Evolutionary conservation across 2,113 vertebrate genomes (phyloP), one percentile per base, ranked within the genome.

Genomic region (Caloenas nicobarica): DNA sequence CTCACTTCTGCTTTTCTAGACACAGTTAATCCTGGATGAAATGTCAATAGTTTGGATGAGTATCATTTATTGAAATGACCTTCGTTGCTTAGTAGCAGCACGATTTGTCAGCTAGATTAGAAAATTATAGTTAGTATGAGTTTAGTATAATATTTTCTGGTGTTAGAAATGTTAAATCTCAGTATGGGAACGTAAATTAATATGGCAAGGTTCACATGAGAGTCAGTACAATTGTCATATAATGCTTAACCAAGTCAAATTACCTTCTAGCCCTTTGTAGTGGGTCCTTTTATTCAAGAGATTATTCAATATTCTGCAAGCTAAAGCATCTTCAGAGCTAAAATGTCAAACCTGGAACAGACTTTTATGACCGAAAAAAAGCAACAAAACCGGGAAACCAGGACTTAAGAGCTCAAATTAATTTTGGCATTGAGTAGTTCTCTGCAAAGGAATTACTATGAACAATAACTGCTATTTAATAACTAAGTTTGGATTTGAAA

Each of bases 201-300:
- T 83, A 60, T 70, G 34, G n/a, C 80, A 90, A 96, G 69, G 88
- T 98, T 98, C 95, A 94, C 11, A 6, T 14, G 25, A 48, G 54
- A 70, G 86, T 97, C 94, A 96, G 82, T 51, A 87, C 22, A 28
- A 92, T 97, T 97, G 96, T 97, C 91, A 94, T 95, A 93, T 96
- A 96, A 95, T 96, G 95, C 69, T 95, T 97, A 97, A 96, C 86
- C 66, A 91, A 96, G 91, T 95, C 96, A 97, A 96, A 97, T 96
- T 97, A 96, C 89, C 95, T 97, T 88, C 94, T 89, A 93, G 86
- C 84, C 64, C 95, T 91, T 95, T 95, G 74, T 90, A 66, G 70
- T 94, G 89, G 16, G 53, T 87, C 65, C 70, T 84, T 80, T 62
- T 86, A 83, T 65, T 96, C 73, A 88, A 31, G 79, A 85, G 66